A percentile compares a stretch with the other conserved stretches of the same genome.
These are phyloP conservation scores for Microplitis mediator DNA, from an alignment of 1,140 invertebrate species.

Conservation along the genomic window DNA sequence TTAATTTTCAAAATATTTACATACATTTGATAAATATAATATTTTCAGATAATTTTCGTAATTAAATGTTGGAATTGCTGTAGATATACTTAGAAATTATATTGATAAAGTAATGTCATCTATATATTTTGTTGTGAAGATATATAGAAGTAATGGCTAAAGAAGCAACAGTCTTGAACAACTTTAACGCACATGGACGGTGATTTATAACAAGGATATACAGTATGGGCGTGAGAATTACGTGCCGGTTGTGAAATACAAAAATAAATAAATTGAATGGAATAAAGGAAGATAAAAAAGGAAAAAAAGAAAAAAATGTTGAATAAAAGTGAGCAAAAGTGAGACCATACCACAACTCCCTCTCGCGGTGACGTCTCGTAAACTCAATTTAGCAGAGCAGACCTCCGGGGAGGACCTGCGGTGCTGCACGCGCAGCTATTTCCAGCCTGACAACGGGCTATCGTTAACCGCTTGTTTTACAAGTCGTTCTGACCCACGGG, in stretches of 20 bases:
- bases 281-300: conserved; percentile 32
- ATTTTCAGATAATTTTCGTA: background rate
- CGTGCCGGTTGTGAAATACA: background rate
- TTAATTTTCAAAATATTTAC: background rate
- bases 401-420: conserved; percentile 12
- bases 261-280: background rate
- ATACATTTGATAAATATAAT: background rate
- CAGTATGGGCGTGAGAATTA: too few relatives aligned
- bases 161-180: too few relatives aligned
- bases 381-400: conserved; percentile 28
- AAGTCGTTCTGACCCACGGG: conserved; percentile 56
- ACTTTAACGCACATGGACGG: too few relatives aligned
- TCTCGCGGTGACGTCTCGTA: conserved; percentile 20
- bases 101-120: background rate
- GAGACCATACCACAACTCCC: background rate
- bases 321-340: conserved; percentile 1
- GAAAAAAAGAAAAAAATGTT: conserved; percentile 32
- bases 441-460: conserved; percentile 40
- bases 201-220: too few relatives aligned
- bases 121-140: background rate
- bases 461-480: conserved; percentile 63
- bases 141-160: too few relatives aligned
- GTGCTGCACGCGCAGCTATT: conserved; percentile 21
- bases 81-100: background rate
- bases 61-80: background rate